Percentiles rank a stretch among this genome's conserved stretches.
phyloP scores from a whole-genome alignment of 2,888 invertebrate species.

The Chrysolina haemoptera region DNA sequence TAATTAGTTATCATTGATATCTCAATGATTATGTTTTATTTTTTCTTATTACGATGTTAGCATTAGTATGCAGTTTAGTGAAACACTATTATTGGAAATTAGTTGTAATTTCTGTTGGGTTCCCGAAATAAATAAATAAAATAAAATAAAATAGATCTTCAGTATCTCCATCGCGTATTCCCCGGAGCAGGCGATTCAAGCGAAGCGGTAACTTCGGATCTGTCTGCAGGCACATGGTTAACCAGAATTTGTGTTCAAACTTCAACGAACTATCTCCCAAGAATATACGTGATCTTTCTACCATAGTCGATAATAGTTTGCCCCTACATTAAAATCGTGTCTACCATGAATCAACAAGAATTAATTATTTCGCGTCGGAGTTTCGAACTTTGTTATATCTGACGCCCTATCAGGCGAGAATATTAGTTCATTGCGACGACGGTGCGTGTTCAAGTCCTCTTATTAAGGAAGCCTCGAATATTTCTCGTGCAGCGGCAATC shows the following conservation, averaged over 20 bases:
- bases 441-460: constrained; percentile 22
- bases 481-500: constrained; percentile 19
- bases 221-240: constrained; percentile 24
- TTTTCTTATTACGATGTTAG: too few species aligned
- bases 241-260: constrained; percentile 29
- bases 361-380: constrained; percentile 21
- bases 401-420: constrained; percentile 18
- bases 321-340: constrained; percentile 30
- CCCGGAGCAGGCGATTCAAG: constrained; percentile 8
- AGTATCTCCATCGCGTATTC: neutral
- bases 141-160: neutral
- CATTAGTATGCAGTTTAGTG: too few species aligned
- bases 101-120: too few species aligned
- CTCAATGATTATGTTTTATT: too few species aligned
- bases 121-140: too few species aligned
- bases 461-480: constrained; percentile 22
- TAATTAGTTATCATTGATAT: too few species aligned
- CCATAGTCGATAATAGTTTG: constrained; percentile 26
- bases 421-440: constrained; percentile 16
- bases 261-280: constrained; percentile 30
- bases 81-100: too few species aligned
- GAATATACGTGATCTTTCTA: constrained; percentile 31
- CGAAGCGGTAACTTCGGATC: constrained; percentile 7
- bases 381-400: constrained; percentile 22
- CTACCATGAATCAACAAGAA: constrained; percentile 31